phyloP scores from a whole-genome alignment of 30 jellyfish, hydroid and myxozoan genomes.

The Morbakka virulenta region DNA sequence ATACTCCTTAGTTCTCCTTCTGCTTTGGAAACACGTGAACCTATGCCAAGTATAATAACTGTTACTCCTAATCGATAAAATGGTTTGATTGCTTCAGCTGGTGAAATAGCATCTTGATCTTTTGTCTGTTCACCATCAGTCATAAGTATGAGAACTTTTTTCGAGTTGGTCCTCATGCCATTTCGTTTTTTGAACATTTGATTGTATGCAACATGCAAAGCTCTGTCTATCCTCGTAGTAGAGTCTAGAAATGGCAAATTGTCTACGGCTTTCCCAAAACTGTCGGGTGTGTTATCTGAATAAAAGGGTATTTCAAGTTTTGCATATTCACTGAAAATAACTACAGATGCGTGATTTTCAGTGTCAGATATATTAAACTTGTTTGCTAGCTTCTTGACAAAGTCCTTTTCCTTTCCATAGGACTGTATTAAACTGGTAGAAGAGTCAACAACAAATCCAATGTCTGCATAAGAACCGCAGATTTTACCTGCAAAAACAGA shows the following conservation, averaged over 20 bases:
- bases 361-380: slow-evolving; percentile 38
- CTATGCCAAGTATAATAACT: slow-evolving; percentile 75
- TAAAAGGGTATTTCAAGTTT: slow-evolving; percentile 56
- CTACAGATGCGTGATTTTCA: slow-evolving; percentile 55
- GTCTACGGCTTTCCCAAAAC: slow-evolving; percentile 66
- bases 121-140: slow-evolving; percentile 87
- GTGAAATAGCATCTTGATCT: slow-evolving; percentile 59
- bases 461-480: slow-evolving; percentile 33
- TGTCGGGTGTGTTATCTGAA: slow-evolving; percentile 26
- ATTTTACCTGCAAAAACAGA: too few species aligned
- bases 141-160: slow-evolving; percentile 57
- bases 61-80: slow-evolving; percentile 48
- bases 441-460: slow-evolving; percentile 66
- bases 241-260: slow-evolving; percentile 56
- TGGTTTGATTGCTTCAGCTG: slow-evolving; percentile 60
- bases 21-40: too few species aligned
- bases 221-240: slow-evolving; percentile 76
- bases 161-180: slow-evolving; percentile 68
- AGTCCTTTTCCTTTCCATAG: slow-evolving; percentile 58
- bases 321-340: slow-evolving; percentile 59
- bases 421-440: slow-evolving; percentile 63
- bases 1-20: too few species aligned
- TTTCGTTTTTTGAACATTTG: slow-evolving; percentile 40
- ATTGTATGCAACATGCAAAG: slow-evolving; percentile 45
- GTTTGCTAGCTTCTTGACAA: slow-evolving; percentile 49